Evolutionary conservation across 2,888 invertebrate genomes (phyloP), one percentile per base, ranked within the genome.

Genomic region (Tetragnatha montana): DNA sequence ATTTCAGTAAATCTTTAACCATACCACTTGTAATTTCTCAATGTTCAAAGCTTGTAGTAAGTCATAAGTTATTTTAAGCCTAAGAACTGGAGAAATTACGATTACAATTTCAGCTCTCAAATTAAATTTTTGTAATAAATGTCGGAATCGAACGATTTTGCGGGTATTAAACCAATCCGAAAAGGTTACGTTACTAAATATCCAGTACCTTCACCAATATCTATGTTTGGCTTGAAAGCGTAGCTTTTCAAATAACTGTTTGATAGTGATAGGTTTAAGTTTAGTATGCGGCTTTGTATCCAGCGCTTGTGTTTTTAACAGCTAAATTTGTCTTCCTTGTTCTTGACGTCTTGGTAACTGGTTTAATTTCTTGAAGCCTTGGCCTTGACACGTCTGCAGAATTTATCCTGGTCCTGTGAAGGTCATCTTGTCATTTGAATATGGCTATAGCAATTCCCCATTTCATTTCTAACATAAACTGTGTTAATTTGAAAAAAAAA

Each of bases 331-430:
- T 60, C 60, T 60, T 78, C 60, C 78, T 21, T 19, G 1, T 17
- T 21, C 22, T 51, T 60, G 78, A 50, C 17, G 68, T 7, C 49
- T 69, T 35, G 70, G 70, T 19, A 19, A 47, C 68, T 69, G 81
- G 50, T 81, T 71, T 17, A 73, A 73, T 71, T 51, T 50, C 4
- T 22, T 47, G 21, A 60, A 83, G 22, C 60, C 74, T 83, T 75
- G 35, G 75, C 47, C 75, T 83, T 75, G 19, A 83, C 75, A 75
- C 22, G 74, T 68, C 47, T 73, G n/a, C 75, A 49, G 19, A n/a
- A 60, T 86, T 85, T 86, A 86, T 74, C 73, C 60, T 68, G 19
- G 74, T 86, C 51, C 60, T 68, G 19, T 47, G 60, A 86, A 86
- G 79, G 86, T 73, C 68, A 68, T 60, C 21, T 22, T 80, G 79